Evolutionary conservation across 1,140 invertebrate species (phyloP).

Genomic region (Drosophila sp.): DNA sequence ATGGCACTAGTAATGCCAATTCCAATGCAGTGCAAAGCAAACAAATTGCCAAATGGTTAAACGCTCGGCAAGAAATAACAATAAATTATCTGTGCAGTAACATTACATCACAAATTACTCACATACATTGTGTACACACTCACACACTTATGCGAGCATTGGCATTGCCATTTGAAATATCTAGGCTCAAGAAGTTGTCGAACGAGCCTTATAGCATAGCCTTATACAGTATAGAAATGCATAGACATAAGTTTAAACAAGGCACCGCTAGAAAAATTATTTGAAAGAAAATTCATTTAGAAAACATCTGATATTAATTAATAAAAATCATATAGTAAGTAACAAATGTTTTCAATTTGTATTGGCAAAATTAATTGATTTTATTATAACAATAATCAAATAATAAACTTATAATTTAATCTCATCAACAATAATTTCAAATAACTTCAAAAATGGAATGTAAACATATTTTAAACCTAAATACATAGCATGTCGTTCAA

Average conservation of each 20-base stretch:
- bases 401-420: no score
- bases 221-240: background rate
- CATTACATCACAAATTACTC: constrained; percentile 65
- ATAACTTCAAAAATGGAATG: no score
- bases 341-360: no score
- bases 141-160: constrained; percentile 14
- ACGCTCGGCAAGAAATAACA: constrained; percentile 53
- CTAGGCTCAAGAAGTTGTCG: constrained; percentile 2
- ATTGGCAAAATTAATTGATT: no score
- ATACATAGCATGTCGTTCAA: no score
- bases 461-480: no score
- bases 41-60: constrained; percentile 70
- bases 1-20: constrained; percentile 14
- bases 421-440: no score
- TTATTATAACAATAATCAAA: no score
- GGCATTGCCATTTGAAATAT: constrained; percentile 1
- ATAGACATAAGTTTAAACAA: background rate
- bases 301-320: no score
- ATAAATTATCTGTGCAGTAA: constrained; percentile 49
- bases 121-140: background rate
- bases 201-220: constrained; percentile 4
- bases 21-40: constrained; percentile 58
- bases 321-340: no score
- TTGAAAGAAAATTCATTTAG: no score
- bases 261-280: no score